Conservation (phyloP, 2,888 invertebrate species). For the Autographa pulchrina region DNA sequence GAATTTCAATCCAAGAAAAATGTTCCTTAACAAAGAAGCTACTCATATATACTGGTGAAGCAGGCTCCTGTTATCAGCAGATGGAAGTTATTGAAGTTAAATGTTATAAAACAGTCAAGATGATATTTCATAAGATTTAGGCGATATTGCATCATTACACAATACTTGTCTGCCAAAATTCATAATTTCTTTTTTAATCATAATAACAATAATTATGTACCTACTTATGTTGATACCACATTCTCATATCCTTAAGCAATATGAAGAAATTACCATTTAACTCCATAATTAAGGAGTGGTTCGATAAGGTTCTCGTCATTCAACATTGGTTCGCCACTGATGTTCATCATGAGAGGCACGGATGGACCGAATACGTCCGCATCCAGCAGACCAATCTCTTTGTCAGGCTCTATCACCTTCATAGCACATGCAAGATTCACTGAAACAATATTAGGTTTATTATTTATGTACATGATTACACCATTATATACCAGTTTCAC, state of each 20-base stretch:
- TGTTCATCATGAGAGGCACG: slow-evolving; percentile 98
- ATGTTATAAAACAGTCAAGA: no score
- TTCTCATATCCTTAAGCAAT: no score
- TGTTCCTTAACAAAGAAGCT: no score
- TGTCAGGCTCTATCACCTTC: slow-evolving; percentile 90
- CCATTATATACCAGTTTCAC: no score
- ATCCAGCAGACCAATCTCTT: slow-evolving; percentile 95
- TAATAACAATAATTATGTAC: no score
- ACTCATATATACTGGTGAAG: no score
- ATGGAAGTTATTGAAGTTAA: no score
- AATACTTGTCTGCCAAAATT: no score
- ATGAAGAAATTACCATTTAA: slow-evolving; percentile 93
- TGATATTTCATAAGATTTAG: no score
- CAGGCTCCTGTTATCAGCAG: no score
- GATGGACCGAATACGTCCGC: slow-evolving; percentile 99
- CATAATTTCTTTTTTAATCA: not conserved
- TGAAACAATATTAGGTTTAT: slow-evolving; percentile 70
- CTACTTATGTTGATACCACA: no score
- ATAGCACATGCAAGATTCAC: slow-evolving; percentile 96
- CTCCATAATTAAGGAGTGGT: slow-evolving; percentile 96
- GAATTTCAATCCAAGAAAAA: no score
- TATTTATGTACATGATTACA: slow-evolving; percentile 1
- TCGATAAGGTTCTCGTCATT: slow-evolving; percentile 95
- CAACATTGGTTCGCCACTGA: slow-evolving; percentile 94
- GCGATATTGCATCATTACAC: slow-evolving; percentile 6